Percentiles rank a stretch among this genome's conserved stretches.
Evolutionary conservation across 1,140 invertebrate genomes (phyloP).

Genomic region (Physella acuta): DNA sequence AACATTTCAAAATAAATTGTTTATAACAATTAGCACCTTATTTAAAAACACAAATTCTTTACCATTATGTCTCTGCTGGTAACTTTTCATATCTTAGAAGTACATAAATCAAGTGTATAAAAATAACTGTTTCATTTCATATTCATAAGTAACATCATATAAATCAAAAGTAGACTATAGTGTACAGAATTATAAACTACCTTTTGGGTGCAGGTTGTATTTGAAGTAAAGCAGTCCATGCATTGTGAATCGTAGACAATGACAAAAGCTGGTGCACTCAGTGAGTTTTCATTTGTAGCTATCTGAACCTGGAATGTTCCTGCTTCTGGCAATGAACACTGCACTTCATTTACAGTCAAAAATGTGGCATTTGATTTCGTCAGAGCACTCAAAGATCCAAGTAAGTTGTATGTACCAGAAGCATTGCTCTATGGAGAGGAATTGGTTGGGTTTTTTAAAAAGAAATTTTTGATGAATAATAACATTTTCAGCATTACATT

Average conservation of each 20-base stretch:
- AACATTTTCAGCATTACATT: background rate
- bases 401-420: constrained; percentile 26
- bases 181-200: too few relatives aligned
- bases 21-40: too few relatives aligned
- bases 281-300: constrained; percentile 27
- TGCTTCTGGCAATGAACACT: constrained; percentile 28
- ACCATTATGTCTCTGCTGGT: too few relatives aligned
- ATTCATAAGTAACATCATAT: too few relatives aligned
- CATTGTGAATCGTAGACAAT: constrained; percentile 43
- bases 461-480: too few relatives aligned
- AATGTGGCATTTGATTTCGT: constrained; percentile 27
- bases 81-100: too few relatives aligned
- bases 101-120: too few relatives aligned
- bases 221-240: constrained; percentile 31
- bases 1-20: too few relatives aligned
- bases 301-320: constrained; percentile 35
- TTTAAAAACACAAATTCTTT: too few relatives aligned
- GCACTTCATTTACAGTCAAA: constrained; percentile 38
- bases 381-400: background rate
- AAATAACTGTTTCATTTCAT: too few relatives aligned
- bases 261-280: constrained; percentile 27
- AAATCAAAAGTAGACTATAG: too few relatives aligned
- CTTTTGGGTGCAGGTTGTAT: constrained; percentile 34
- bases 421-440: constrained; percentile 34
- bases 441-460: too few relatives aligned